A percentile compares a stretch with the other conserved stretches of the same genome.
Conservation (phyloP, 2,797 vertebrate genomes). For the Remorina albescens region DNA sequence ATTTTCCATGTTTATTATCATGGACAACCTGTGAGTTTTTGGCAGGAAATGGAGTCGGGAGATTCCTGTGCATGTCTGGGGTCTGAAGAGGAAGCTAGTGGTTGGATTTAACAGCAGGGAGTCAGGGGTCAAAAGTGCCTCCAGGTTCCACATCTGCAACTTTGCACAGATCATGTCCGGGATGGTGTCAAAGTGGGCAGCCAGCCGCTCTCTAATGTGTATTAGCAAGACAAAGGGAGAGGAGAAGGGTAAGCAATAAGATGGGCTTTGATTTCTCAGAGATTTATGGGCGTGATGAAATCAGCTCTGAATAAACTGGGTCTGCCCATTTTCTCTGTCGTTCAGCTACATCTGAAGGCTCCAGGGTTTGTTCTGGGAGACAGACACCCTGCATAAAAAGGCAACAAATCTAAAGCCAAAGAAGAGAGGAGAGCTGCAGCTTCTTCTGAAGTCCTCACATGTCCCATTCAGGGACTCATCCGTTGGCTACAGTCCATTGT, state of each 20-base stretch:
- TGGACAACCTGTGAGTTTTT: constrained; percentile 22
- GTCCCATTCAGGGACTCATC: constrained; percentile 75
- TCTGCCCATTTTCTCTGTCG: constrained; percentile 89
- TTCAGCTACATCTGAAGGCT: constrained; percentile 89
- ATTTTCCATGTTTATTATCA: constrained; percentile 36
- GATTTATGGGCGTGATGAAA: constrained; percentile 98
- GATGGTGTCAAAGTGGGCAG: constrained; percentile 92
- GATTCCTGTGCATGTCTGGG: constrained; percentile 61
- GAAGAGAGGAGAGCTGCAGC: constrained; percentile 69
- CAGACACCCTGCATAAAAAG: constrained; percentile 87
- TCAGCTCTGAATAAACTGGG: constrained; percentile 84
- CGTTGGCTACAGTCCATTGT: constrained; percentile 74
- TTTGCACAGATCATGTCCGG: constrained; percentile 85
- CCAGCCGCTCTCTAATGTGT: constrained; percentile 92
- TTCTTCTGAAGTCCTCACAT: constrained; percentile 82
- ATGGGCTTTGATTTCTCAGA: constrained; percentile 93
- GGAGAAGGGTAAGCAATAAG: constrained; percentile 66
- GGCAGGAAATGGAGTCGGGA: constrained; percentile 60
- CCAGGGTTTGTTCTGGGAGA: constrained; percentile 85
- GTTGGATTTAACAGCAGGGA: constrained; percentile 81
- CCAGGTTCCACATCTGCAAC: constrained; percentile 92
- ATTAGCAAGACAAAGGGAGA: constrained; percentile 96
- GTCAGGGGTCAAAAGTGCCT: constrained; percentile 88
- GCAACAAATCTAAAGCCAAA: constrained; percentile 87
- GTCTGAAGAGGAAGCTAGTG: constrained; percentile 56